These are phyloP conservation scores for Eumerus sabulonum DNA, from an alignment of 2,888 invertebrate genomes.

Conservation along the genomic window DNA sequence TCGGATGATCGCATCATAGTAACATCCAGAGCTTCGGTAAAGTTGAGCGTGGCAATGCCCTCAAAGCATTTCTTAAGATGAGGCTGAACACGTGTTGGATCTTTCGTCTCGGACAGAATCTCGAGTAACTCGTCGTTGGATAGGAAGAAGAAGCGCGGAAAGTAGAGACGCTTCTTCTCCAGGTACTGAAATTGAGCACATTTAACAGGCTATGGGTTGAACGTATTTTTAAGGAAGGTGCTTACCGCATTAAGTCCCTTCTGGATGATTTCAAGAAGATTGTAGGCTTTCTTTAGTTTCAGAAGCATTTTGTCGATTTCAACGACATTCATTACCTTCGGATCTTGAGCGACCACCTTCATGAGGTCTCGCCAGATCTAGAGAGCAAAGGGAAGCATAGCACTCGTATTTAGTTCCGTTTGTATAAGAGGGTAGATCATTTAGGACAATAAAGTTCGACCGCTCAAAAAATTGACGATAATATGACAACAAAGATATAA, in stretches of 20 bases:
- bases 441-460: too few species aligned
- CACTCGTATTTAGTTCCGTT: too few species aligned
- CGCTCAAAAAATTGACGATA: too few species aligned
- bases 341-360: conserved; percentile 88
- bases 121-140: conserved; percentile 97
- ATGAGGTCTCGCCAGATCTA: conserved; percentile 97
- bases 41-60: conserved; percentile 91
- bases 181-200: conserved; percentile 82
- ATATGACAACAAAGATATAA: too few species aligned
- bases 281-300: conserved; percentile 91
- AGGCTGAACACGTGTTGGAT: conserved; percentile 96
- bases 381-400: not conserved
- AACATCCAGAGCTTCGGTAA: conserved; percentile 93
- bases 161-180: conserved; percentile 95
- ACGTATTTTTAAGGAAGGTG: not conserved
- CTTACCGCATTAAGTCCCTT: conserved; percentile 89
- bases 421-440: too few species aligned
- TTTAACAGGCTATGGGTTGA: not conserved
- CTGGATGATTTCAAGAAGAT: conserved; percentile 92
- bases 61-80: conserved; percentile 98
- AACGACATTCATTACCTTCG: conserved; percentile 90
- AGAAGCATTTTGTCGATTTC: conserved; percentile 97
- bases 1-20: conserved; percentile 91
- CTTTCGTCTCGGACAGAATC: conserved; percentile 98
- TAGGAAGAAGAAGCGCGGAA: conserved; percentile 97